These are phyloP conservation scores for Poeciliopsis gracilis DNA, from an alignment of 2,797 vertebrate genomes.

Conservation along the genomic window DNA sequence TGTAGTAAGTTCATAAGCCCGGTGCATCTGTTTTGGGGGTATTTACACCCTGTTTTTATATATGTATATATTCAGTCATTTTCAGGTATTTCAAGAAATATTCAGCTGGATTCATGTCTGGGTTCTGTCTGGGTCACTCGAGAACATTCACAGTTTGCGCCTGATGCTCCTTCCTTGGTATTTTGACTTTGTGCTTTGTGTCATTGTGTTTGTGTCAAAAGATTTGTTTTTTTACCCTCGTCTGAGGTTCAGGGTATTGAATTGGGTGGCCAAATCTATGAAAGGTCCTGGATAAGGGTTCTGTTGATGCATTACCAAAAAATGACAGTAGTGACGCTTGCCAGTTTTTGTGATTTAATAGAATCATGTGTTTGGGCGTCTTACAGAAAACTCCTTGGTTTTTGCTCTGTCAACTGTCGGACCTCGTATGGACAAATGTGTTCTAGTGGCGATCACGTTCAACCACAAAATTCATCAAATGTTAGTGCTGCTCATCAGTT, in stretches of 20 bases:
- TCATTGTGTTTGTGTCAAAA: neutral
- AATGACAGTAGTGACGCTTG: neutral
- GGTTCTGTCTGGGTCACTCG: neutral
- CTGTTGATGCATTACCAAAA: too few relatives aligned
- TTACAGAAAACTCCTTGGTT: neutral
- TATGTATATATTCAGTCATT: neutral
- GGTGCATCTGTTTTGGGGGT: neutral
- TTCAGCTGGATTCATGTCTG: neutral
- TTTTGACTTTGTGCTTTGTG: neutral
- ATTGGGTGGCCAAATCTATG: neutral
- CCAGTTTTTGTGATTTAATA: neutral
- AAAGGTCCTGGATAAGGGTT: neutral
- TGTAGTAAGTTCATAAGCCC: neutral
- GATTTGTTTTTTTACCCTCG: neutral
- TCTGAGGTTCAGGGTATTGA: neutral
- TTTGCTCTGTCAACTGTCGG: neutral
- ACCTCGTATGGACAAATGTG: neutral
- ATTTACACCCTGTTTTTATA: neutral
- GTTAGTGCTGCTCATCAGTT: neutral
- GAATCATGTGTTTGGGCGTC: neutral
- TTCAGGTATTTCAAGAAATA: neutral
- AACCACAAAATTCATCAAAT: neutral
- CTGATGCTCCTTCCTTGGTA: neutral
- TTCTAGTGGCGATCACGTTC: neutral
- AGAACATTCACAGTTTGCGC: neutral